Evolutionary conservation across 2,113 vertebrate species (phyloP).

Genomic region (Phycodurus eques): DNA sequence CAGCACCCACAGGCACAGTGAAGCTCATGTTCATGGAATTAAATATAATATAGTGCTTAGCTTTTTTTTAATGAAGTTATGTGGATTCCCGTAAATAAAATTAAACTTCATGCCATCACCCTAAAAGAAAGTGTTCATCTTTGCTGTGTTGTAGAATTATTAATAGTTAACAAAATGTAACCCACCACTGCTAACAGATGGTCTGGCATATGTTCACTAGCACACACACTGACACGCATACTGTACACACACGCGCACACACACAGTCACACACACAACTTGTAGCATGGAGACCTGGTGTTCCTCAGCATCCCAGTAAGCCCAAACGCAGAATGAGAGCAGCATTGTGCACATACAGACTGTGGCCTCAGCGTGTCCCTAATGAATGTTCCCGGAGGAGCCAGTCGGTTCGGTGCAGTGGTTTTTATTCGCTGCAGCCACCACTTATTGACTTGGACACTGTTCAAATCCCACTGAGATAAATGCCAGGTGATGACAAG

Average conservation of each 20-base stretch:
- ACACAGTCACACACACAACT: conserved; percentile 2
- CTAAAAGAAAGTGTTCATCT: conserved; percentile 20
- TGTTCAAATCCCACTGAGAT: conserved; percentile 48
- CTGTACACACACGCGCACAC: conserved; percentile 1
- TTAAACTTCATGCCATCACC: conserved; percentile 1
- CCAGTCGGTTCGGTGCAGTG: conserved; percentile 31
- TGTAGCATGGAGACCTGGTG: conserved; percentile 29
- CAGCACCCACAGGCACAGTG: background rate
- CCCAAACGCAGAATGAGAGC: conserved; percentile 34
- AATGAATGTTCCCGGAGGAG: conserved; percentile 41
- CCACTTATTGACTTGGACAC: conserved; percentile 58
- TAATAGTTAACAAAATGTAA: conserved; percentile 46
- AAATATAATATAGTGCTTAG: background rate
- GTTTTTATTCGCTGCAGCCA: conserved; percentile 34
- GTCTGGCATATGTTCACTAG: conserved; percentile 55
- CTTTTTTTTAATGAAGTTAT: conserved; percentile 1
- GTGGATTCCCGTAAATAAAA: conserved; percentile 4
- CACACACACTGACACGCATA: conserved; percentile 8
- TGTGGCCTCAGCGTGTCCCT: conserved; percentile 40
- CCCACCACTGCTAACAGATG: conserved; percentile 59
- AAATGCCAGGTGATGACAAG: conserved; percentile 58
- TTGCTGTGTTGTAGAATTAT: conserved; percentile 40
- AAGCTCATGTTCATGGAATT: background rate
- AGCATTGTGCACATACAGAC: conserved; percentile 46
- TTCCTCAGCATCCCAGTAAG: conserved; percentile 41